Base-by-base conservation (phyloP, 2,113 vertebrate genomes). In the Myotis brandtii region DNA sequence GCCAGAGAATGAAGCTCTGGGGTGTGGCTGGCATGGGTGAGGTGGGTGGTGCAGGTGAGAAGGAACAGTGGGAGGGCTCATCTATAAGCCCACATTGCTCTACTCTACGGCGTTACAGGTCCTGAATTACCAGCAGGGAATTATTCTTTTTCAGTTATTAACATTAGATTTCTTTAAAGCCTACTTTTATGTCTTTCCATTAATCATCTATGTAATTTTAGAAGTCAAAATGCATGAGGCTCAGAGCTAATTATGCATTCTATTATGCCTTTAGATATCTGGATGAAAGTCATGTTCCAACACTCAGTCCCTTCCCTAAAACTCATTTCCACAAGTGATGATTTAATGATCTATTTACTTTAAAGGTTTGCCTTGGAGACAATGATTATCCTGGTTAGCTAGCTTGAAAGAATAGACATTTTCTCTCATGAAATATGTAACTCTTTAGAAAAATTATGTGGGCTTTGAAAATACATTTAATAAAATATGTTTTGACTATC, bases 311-410 rank as follows among this genome's bases (percentile, higher is more conserved):
- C 50, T 96, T 95, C 73, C 88, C 81, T 95, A 91, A 82, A 93
- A 94, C 85, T 95, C 67, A 94, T 96, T 97, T 94, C 64, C 79
- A 91, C 67, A 88, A 91, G 52, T 95, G 90, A 94, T 83, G 94
- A 95, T 94, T 95, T 96, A 96, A 96, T 92, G 88, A 96, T 95
- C 64, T 94, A 67, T 97, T 97, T 96, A 91, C 83, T 96, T 94
- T 89, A 94, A 95, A 94, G 64, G 27, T 93, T 96, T 95, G 77
- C 94, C 92, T 75, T 81, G 69, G 88, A 62, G 30, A 85, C 79
- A 93, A 48, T 73, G 88, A 96, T 97, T 92, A 95, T 76, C 40
- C 66, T 75, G 50, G 66, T 89, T 95, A 85, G 85, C 89, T 94
- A 18, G 69, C 34, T 93, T 86, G 70, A 95, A 92, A 93, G 81